These are phyloP conservation scores for Grapholita molesta DNA, from an alignment of 1,140 invertebrate genomes.

Conservation along the genomic window DNA sequence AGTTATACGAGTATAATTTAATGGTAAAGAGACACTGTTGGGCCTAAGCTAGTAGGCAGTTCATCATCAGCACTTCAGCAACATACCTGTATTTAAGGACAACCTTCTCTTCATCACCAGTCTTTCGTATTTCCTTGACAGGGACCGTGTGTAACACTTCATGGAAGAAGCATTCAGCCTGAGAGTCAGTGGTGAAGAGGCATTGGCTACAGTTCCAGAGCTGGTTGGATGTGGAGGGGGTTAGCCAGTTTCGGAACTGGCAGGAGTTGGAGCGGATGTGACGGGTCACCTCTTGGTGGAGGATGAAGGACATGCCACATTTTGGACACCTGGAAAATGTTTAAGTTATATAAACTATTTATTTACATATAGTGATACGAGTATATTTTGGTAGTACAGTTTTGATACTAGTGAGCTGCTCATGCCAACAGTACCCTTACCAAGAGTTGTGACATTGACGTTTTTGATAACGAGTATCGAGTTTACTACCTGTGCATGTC, in stretches of 20 bases:
- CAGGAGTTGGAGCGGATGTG: constrained; percentile 82
- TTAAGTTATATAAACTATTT: background rate
- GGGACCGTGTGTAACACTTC: constrained; percentile 79
- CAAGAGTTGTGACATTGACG: too few relatives aligned
- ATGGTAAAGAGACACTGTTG: too few relatives aligned
- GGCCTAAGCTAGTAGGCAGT: too few relatives aligned
- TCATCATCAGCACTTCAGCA: too few relatives aligned
- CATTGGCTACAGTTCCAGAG: constrained; percentile 75
- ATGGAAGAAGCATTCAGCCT: constrained; percentile 83
- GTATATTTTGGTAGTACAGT: too few relatives aligned
- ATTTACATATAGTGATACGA: too few relatives aligned
- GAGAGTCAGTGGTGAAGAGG: constrained; percentile 65
- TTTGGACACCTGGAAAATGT: constrained; percentile 79
- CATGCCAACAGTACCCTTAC: too few relatives aligned
- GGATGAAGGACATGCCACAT: constrained; percentile 83
- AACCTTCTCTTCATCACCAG: constrained; percentile 48
- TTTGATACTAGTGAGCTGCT: too few relatives aligned
- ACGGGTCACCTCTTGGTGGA: constrained; percentile 85
- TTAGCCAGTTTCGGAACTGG: constrained; percentile 47
- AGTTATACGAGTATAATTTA: too few relatives aligned
- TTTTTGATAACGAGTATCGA: too few relatives aligned
- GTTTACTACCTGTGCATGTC: too few relatives aligned
- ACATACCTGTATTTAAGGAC: constrained; percentile 77
- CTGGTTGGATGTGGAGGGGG: constrained; percentile 24
- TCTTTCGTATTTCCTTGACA: constrained; percentile 42